Evolutionary conservation across 2,113 vertebrate genomes (phyloP), one percentile per base, ranked within the genome.

Genomic region (Sapajus apella): DNA sequence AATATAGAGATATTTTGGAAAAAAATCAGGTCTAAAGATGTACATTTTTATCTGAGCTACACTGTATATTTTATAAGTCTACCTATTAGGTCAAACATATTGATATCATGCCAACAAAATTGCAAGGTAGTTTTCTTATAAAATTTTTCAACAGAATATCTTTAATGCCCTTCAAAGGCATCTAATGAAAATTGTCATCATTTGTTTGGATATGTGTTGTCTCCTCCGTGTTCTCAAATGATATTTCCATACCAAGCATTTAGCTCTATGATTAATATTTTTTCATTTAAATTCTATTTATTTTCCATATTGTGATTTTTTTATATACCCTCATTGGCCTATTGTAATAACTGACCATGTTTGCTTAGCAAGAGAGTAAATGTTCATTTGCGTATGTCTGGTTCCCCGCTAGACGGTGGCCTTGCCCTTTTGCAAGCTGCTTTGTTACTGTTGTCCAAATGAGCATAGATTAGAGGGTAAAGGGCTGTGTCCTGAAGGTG

Each of bases 211-310:
- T 84, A 73, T 40, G 35, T 43, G 55, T 40, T 97, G 18, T 93
- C 47, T 37, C 68, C 20, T 79, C n/a, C 9, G 35, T 66, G 70
- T 72, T 90, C 56, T 90, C 37, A 73, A 85, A 83, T 76, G 3
- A 50, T 77, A 73, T 61, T 82, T 77, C 43, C 18, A 77, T 23
- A 96, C 50, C 18, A 93, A 86, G 32, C 14, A 92, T 80, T 96
- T 85, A 81, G 12, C 40, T 75, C 45, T 81, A 43, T 94, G 77
- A 80, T 96, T 87, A 90, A 61, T 93, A 86, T 7, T 87, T 94
- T 94, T 94, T 93, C 16, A 37, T 83, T 96, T 95, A 91, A 90
- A 88, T 94, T 94, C 66, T 94, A 6, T 90, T 93, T 92, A 61
- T 95, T 97, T 96, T 92, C 23, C 64, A 93, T 32, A 83, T 82